phyloP scores from a whole-genome alignment of 1,140 invertebrate species.

The Diorhabda sublineata region DNA sequence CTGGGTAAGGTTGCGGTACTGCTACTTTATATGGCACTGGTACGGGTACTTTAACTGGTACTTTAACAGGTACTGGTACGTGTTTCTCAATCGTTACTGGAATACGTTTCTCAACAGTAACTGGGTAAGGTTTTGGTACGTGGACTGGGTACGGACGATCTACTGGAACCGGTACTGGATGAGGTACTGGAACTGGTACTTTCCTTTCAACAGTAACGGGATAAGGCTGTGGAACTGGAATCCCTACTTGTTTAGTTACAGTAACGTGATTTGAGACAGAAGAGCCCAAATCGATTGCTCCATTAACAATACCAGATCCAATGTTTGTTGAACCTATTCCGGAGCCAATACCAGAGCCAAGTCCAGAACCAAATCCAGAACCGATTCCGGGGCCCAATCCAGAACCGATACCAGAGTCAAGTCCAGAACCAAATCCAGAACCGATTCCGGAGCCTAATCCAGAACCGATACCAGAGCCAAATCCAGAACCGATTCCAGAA shows the following conservation, averaged over 20 bases:
- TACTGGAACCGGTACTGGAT: conserved; percentile 39
- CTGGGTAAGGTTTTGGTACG: conserved; percentile 51
- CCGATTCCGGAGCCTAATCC: no score
- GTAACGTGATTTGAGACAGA: conserved; percentile 5
- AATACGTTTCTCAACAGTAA: conserved; percentile 49
- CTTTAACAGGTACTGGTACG: conserved; percentile 33
- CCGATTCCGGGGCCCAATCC: no score
- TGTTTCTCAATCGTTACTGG: conserved; percentile 38
- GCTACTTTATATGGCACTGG: conserved; percentile 32
- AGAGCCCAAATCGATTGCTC: no score
- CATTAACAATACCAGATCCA: no score
- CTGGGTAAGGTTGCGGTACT: conserved; percentile 31
- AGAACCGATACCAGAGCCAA: no score
- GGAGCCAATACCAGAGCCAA: no score
- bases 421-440: no score
- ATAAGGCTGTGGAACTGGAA: conserved; percentile 35
- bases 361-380: no score
- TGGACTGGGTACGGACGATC: conserved; percentile 46
- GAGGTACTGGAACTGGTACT: conserved; percentile 36
- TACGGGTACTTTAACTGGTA: conserved; percentile 33
- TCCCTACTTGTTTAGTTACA: conserved; percentile 32
- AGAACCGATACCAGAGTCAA: no score
- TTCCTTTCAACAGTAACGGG: conserved; percentile 32
- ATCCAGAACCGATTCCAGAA: no score
- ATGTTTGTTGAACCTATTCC: no score